Conservation (phyloP, 2,797 vertebrate genomes). For the Glyptemys insculpta region DNA sequence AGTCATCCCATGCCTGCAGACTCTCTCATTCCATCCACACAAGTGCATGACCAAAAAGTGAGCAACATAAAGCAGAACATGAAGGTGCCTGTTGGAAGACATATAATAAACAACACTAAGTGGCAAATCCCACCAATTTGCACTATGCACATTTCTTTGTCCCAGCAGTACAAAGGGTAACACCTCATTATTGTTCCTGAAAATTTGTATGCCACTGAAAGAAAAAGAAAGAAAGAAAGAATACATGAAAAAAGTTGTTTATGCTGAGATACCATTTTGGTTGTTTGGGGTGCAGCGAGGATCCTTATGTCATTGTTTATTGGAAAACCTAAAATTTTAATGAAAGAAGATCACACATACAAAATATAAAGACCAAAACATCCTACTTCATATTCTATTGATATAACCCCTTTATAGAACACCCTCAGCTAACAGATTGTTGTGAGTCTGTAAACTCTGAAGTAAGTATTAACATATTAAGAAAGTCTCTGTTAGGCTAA, state of each 20-base stretch:
- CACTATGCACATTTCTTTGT: accelerated
- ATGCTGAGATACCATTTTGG: neutral
- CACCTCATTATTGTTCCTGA: neutral
- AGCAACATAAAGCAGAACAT: neutral
- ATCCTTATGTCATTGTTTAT: neutral
- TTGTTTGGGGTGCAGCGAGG: no score
- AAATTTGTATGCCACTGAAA: neutral
- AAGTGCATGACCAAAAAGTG: neutral
- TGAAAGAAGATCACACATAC: neutral
- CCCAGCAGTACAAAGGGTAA: neutral
- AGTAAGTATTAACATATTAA: neutral
- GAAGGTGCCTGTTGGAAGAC: neutral
- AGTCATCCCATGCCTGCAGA: neutral
- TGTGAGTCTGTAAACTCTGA: neutral
- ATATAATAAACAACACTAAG: neutral
- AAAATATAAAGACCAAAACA: neutral
- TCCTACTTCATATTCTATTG: neutral
- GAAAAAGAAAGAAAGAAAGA: neutral
- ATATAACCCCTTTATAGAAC: neutral
- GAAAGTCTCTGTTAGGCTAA: neutral
- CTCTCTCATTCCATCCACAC: neutral
- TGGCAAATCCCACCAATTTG: no score
- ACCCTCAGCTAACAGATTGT: neutral
- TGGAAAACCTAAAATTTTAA: neutral
- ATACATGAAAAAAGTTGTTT: neutral